phyloP scores from a whole-genome alignment of 2,888 invertebrate genomes.

The Chymomyza amoena region DNA sequence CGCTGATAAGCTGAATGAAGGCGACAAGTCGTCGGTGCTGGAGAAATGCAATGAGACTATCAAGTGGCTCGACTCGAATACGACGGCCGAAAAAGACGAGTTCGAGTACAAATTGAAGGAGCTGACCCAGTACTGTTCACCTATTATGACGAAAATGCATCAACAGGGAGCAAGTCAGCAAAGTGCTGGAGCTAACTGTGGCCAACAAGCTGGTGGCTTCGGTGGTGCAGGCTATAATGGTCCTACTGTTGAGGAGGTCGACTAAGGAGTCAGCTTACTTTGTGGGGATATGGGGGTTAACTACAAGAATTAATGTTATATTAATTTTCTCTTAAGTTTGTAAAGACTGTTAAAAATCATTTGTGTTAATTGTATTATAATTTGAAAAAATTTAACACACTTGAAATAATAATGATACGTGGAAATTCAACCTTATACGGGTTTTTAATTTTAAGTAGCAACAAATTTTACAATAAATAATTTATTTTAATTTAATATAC shows the following conservation, averaged over 20 bases:
- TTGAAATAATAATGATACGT: too few species aligned
- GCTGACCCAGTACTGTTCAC: constrained; percentile 77
- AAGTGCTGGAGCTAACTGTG: constrained; percentile 62
- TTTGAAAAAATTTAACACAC: background rate
- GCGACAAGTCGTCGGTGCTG: constrained; percentile 84
- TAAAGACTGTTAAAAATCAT: background rate
- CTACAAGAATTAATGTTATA: background rate
- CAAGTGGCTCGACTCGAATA: constrained; percentile 87
- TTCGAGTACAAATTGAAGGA: constrained; percentile 81
- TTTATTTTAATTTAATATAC: constrained; percentile 18
- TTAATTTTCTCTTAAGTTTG: background rate
- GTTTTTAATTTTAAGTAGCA: constrained; percentile 30
- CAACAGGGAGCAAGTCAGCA: constrained; percentile 49
- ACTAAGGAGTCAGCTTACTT: constrained; percentile 45
- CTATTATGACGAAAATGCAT: constrained; percentile 80
- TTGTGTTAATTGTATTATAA: background rate
- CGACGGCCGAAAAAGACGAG: constrained; percentile 87
- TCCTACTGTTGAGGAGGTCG: constrained; percentile 75
- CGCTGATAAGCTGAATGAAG: constrained; percentile 82
- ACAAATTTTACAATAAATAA: constrained; percentile 31
- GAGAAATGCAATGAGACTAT: constrained; percentile 84
- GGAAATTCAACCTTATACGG: too few species aligned
- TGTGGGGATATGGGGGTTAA: background rate
- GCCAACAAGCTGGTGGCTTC: constrained; percentile 83
- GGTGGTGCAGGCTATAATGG: constrained; percentile 80